Evolutionary conservation across 2,888 invertebrate species (phyloP).

Genomic region (Heteromurus nitidus): DNA sequence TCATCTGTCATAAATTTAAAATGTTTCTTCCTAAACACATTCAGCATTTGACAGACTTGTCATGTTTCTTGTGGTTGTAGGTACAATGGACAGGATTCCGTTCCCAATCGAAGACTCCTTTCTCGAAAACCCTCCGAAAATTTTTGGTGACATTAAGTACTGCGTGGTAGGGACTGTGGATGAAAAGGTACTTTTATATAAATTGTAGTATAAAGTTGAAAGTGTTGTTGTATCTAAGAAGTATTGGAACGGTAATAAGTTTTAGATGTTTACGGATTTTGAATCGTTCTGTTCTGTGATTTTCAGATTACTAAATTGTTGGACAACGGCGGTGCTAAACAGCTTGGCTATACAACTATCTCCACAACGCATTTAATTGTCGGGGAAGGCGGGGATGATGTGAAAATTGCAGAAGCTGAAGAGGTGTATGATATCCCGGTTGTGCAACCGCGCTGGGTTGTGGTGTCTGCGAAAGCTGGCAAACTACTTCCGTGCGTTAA

Average conservation of each 20-base stretch:
- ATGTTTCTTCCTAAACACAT: too few species aligned
- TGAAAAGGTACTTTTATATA: constrained; percentile 62
- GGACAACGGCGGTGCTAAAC: constrained; percentile 90
- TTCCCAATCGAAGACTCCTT: constrained; percentile 37
- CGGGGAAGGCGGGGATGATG: constrained; percentile 88
- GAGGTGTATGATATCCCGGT: constrained; percentile 96
- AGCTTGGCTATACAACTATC: constrained; percentile 90
- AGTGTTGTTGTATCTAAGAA: too few species aligned
- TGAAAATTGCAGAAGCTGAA: constrained; percentile 90
- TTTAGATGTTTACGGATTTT: too few species aligned
- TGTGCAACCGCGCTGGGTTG: constrained; percentile 91
- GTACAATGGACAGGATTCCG: constrained; percentile 56
- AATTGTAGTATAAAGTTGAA: too few species aligned
- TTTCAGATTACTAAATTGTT: constrained; percentile 86
- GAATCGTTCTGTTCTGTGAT: too few species aligned
- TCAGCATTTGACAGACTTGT: too few species aligned
- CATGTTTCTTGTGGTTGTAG: too few species aligned
- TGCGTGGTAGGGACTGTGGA: constrained; percentile 68
- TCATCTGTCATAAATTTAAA: too few species aligned
- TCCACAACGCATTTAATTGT: constrained; percentile 95
- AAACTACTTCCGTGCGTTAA: constrained; percentile 79
- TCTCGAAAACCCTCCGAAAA: constrained; percentile 57
- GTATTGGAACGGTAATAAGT: too few species aligned
- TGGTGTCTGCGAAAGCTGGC: constrained; percentile 79
- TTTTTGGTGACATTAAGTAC: constrained; percentile 68